Conservation (phyloP, 2,888 invertebrate genomes). For the Epirrita christyi region DNA sequence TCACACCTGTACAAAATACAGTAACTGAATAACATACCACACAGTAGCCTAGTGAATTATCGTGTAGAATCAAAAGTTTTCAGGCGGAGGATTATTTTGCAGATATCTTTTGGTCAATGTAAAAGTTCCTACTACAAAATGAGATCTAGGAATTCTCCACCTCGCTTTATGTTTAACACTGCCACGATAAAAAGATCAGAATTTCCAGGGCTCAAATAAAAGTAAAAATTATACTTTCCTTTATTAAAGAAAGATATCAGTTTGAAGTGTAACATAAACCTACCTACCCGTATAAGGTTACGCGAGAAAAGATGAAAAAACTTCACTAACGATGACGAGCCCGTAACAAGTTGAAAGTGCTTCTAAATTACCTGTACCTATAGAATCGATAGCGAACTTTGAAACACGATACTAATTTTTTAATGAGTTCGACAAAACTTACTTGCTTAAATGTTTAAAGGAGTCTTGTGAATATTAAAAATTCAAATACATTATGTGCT, state of each 20-base stretch:
- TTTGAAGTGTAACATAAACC: constrained; percentile 17
- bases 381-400: constrained; percentile 20
- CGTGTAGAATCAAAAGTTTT: too few species aligned
- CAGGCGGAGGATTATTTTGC: too few species aligned
- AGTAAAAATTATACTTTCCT: not conserved
- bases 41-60: too few species aligned
- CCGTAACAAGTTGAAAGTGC: constrained; percentile 27
- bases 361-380: constrained; percentile 20
- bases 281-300: constrained; percentile 22
- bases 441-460: not conserved
- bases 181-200: too few species aligned
- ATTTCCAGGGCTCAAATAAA: not conserved
- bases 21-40: too few species aligned
- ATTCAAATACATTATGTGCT: too few species aligned
- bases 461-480: not conserved
- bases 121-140: too few species aligned
- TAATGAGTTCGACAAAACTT: not conserved
- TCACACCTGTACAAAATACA: too few species aligned
- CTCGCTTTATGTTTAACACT: too few species aligned
- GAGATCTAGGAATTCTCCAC: too few species aligned
- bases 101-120: too few species aligned
- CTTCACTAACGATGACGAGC: constrained; percentile 30
- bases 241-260: constrained; percentile 3
- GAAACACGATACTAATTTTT: constrained; percentile 18
- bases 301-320: constrained; percentile 29